phyloP scores from a whole-genome alignment of 2,888 invertebrate species.

The Tenthredo amoena region DNA sequence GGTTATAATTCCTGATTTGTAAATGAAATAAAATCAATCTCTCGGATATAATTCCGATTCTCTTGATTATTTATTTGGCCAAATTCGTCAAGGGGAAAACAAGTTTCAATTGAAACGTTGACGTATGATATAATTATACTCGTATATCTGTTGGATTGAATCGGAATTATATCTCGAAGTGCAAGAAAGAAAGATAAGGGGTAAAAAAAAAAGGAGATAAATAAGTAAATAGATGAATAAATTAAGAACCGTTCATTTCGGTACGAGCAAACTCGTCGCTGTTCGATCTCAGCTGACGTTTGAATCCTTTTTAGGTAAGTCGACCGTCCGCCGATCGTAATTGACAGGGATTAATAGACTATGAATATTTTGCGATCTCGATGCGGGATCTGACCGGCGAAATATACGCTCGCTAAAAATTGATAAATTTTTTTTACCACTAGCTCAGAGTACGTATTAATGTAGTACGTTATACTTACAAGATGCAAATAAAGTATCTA shows the following conservation, averaged over 20 bases:
- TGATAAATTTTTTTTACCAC: not conserved
- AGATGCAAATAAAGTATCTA: not conserved
- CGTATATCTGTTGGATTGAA: not conserved
- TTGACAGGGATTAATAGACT: constrained; percentile 49
- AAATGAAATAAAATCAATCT: not conserved
- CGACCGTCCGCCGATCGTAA: constrained; percentile 40
- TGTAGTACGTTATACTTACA: not conserved
- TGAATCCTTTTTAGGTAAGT: constrained; percentile 46
- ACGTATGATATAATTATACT: not conserved
- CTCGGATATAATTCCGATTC: not conserved
- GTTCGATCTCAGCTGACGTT: not conserved
- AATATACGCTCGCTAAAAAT: not conserved
- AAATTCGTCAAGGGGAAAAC: not conserved
- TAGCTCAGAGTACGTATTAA: too few relatives aligned
- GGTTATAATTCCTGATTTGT: not conserved
- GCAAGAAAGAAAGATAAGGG: not conserved
- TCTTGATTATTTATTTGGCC: not conserved
- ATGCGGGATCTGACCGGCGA: not conserved
- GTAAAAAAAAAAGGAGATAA: not conserved
- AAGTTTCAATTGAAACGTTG: not conserved
- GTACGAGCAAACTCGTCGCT: not conserved
- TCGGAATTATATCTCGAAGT: not conserved
- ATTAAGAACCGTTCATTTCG: constrained; percentile 24
- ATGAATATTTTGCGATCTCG: constrained; percentile 44
- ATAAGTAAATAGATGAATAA: constrained; percentile 3